Evolutionary conservation across 1,140 invertebrate species (phyloP), one percentile per base, ranked within the genome.

Genomic region (Trachymyrmex cornetzi): DNA sequence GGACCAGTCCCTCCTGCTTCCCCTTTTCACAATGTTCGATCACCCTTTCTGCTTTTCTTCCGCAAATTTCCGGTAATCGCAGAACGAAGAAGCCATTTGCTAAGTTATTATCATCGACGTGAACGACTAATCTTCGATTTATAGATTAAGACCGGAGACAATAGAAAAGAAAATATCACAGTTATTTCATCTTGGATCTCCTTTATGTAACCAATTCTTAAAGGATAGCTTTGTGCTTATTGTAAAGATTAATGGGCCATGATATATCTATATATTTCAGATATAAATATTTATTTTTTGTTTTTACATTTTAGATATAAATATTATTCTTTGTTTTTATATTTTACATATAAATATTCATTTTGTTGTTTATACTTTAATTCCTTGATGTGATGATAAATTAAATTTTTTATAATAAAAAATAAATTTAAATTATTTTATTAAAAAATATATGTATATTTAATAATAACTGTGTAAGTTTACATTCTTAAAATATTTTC

Each of bases 41-140:
- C 30, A 19, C 12, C 61, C 57, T 61, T 87, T 84, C 57, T 66
- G 27, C 50, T n/a, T 12, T 50, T 50, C 66, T 64, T 55, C 24
- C 72, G 53, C 19, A 55, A 66, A 59, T 22, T 59, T 50, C 71
- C 22, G 63, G 12, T 67, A 85, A 89, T 89, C 81, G 72, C 48
- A n/a, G 48, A 34, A 71, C 57, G n/a, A 69, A 71, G 50, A 66
- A 71, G 61, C 30, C 61, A 57, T 85, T 87, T 82, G 66, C 34
- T 19, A 3, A 16, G 44, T 79, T 84, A 89, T 87, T 90, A 89
- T 89, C 77, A 61, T 67, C n/a, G 44, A 57, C 6, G 22, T 55
- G 61, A 77, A 71, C 38, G 55, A 59, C 69, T 74, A 84, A 90
- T 89, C 77, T 82, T 87, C 57, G 24, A 12, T 4, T 63, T n/a